Percentiles rank a stretch among this genome's conserved stretches.
phyloP scores from a whole-genome alignment of 1,140 invertebrate species.

The Gryllus bimaculatus region DNA sequence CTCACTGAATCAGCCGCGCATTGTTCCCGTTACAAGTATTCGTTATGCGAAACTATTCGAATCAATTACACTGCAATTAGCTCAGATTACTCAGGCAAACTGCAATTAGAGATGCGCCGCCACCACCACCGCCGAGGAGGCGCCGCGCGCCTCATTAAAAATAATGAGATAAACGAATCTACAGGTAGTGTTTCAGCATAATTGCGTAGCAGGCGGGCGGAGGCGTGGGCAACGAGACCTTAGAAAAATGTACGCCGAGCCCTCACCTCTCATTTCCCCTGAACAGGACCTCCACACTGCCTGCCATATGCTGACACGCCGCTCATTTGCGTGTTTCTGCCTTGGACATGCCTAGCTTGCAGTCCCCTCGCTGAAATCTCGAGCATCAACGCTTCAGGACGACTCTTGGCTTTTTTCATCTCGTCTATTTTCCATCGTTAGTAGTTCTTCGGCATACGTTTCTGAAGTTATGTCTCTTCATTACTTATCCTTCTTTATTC shows the following conservation, averaged over 20 bases:
- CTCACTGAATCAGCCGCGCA: neutral
- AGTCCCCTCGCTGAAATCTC: no score
- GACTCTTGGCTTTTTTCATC: no score
- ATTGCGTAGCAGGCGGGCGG: neutral
- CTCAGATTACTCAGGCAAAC: conserved; percentile 1
- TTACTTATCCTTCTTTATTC: no score
- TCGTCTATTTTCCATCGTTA: no score
- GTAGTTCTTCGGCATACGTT: no score
- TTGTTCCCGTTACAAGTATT: neutral
- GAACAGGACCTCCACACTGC: no score
- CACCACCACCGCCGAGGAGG: neutral
- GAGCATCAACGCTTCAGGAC: no score
- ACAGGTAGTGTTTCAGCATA: conserved; percentile 4
- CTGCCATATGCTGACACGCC: no score
- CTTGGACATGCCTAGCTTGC: no score
- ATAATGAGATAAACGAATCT: conserved; percentile 5
- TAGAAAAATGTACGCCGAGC: neutral
- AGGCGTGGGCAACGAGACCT: neutral
- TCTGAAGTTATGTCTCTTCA: no score
- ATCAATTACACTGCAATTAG: neutral
- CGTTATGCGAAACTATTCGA: neutral
- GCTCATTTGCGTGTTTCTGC: no score
- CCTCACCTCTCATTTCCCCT: no score
- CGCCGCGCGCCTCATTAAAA: neutral
- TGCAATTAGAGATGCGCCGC: neutral